Evolutionary conservation across 2,888 invertebrate species (phyloP), one percentile per base, ranked within the genome.

Genomic region (Tricholauxania praeusta): DNA sequence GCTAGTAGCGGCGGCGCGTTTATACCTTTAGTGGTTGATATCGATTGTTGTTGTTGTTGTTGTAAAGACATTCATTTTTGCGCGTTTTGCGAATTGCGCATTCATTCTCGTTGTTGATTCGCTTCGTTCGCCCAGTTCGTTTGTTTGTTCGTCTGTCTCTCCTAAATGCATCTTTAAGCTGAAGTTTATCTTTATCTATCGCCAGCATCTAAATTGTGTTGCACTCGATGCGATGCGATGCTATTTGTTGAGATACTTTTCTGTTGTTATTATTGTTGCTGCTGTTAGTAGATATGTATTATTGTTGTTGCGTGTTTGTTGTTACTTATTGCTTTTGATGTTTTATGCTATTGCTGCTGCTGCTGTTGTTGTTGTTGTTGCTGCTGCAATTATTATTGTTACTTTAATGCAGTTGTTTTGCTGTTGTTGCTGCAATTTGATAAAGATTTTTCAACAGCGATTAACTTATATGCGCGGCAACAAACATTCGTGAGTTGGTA

Each of bases 121-220:
- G 17, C 65, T 19, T 19, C 59, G 48, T 48, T 19, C 48, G 49
- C 22, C 47, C 51, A 10, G 15, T 53, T 47, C 53, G 67, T 49
- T 17, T 39, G 47, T 12, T n/a, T 28, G 22, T 17, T 39, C 19
- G 17, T 51, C n/a, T n/a, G 55, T 71, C 64, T 47, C 39, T 47
- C 22, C 53, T 53, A 82, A 82, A 82, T 83, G 83, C 82, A 80
- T 81, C 82, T 81, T 82, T 82, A 82, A 80, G 70, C 15, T 63
- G 62, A 62, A 63, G 83, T 83, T 83, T 82, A 82, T 73, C 70
- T 65, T 73, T 70, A 73, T 82, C 82, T 83, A 81, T 81, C 78
- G 80, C 78, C 77, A 66, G 81, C 82, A 82, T 82, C 82, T 82
- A 82, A 82, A 82, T 82, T 83, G 83, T 82, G 81, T 77, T 70